Percentiles rank a stretch among this genome's conserved stretches.
phyloP scores from a whole-genome alignment of 37 sponge, comb jelly and placozoan species.

The Crambe crambe region DNA sequence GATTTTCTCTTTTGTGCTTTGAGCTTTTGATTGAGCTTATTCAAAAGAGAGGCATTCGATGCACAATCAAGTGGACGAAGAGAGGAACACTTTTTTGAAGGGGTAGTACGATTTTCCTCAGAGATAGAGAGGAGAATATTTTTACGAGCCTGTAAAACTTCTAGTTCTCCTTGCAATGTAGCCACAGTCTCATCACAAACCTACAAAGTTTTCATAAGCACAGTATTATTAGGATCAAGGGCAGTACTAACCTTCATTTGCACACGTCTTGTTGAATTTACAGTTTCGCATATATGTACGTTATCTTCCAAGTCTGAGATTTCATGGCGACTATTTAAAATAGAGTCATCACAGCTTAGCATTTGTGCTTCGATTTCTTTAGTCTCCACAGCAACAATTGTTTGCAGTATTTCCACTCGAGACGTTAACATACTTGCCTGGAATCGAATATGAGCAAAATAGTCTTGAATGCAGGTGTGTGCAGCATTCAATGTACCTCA shows the following conservation, averaged over 20 bases:
- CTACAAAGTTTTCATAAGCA: constrained; percentile 1
- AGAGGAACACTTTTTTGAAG: not conserved
- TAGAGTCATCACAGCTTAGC: not conserved
- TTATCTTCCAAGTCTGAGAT: not conserved
- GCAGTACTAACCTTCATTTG: not conserved
- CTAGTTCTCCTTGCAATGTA: constrained; percentile 51
- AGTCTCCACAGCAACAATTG: not conserved
- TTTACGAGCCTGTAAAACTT: constrained; percentile 40
- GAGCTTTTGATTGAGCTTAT: constrained; percentile 10
- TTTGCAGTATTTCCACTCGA: not conserved
- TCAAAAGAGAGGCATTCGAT: not conserved
- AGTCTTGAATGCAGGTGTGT: not conserved
- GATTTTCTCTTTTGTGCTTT: constrained; percentile 26
- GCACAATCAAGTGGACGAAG: not conserved
- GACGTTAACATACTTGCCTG: not conserved
- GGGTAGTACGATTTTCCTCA: not conserved
- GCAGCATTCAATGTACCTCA: too few relatives aligned
- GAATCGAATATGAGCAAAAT: not conserved
- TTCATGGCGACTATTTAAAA: not conserved
- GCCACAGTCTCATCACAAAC: constrained; percentile 32
- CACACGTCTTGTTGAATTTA: not conserved
- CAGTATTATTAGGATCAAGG: too few relatives aligned
- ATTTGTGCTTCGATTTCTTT: not conserved
- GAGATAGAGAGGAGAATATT: not conserved
- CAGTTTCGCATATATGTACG: not conserved